Evolutionary conservation across 2,113 vertebrate genomes (phyloP), one percentile per base, ranked within the genome.

Genomic region (Peromyscus polionotus): DNA sequence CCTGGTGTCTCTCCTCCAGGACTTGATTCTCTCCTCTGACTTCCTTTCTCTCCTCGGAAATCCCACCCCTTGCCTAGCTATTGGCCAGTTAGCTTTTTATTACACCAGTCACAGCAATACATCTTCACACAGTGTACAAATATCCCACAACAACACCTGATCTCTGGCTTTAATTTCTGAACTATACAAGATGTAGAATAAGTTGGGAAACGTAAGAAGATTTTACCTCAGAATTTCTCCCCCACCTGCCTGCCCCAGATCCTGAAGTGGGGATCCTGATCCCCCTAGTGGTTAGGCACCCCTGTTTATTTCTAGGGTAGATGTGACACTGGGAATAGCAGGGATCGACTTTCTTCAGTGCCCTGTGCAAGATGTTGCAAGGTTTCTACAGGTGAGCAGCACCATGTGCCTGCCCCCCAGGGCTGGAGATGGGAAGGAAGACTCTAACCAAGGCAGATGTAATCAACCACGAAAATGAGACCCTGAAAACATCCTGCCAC

Each of bases 91-190:
- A 70, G 67, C 33, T 70, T 33, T 70, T 70, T 36, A 70, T 70
- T 36, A 36, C 67, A 70, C 13, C 67, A 70, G 36, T 36, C 67
- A 36, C 67, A 70, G 31, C 14, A 16, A 36, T 70, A 17, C 13
- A 70, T 31, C 33, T 36, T 70, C 67, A 70, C 67, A 70, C 67
- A 36, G 5, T 70, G 14, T 70, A 70, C 14, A 36, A 70, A 70
- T 70, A 70, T 70, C 26, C 33, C 13, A 70, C 67, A 70, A 70
- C 67, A 70, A 70, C 33, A 17, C 33, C 7, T 1, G n/a, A 93
- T 65, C 85, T 88, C 48, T 59, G 57, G 26, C 7, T 93, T 92
- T 90, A 70, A 39, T 36, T 8, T 93, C 88, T 88, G 79, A 90
- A 42, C 28, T 7, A 36, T n/a, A 65, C 36, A 72, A 80, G 17